Evolutionary conservation across 1,140 invertebrate genomes (phyloP), one percentile per base, ranked within the genome.

Genomic region (Drosophila sp.): DNA sequence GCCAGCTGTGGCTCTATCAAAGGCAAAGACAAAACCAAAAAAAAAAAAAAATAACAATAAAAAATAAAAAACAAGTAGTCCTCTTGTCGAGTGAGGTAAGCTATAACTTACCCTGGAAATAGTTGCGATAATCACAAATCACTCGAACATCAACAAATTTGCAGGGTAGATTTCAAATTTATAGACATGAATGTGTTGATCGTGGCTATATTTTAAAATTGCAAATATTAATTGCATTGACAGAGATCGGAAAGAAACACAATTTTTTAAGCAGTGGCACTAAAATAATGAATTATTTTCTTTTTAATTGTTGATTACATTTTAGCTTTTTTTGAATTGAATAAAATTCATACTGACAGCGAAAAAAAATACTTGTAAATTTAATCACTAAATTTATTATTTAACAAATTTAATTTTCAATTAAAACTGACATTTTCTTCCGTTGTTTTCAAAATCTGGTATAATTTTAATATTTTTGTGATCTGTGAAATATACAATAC

Each of bases 1-100:
- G 16, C 70, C 64, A 72, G 70, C 70, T 72, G 70, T 72, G 64
- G 46, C 70, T 53, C 70, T 41, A 50, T n/a, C 65, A 29, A 48
- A 72, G 43, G 61, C 41, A 56, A n/a, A 65, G 62, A 9, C 45
- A 79, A 70, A 64, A 64, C 36, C 57, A 25, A 48, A 46, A 67
- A 46, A 78, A 25, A 34, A 59, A 69, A 64, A 45, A 58, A 29
- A 80, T 72, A 51, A n/a, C 57, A 63, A 51, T 36, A 62, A 78
- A 25, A 34, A 54, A 70, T 59, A 46, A 58, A 32, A 72, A 72
- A 54, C 43, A 57, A 70, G 69, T 61, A 64, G 62, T 61, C 45
- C 32, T 61, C 43, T 38, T 48, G 16, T 6, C 0, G 0, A 36
- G n/a, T 13, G 32, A 32, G 41, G 4, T 16, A 2, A 13, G 34